Evolutionary conservation across 2,888 invertebrate species (phyloP).

Genomic region (Meliscaeva auricollis): DNA sequence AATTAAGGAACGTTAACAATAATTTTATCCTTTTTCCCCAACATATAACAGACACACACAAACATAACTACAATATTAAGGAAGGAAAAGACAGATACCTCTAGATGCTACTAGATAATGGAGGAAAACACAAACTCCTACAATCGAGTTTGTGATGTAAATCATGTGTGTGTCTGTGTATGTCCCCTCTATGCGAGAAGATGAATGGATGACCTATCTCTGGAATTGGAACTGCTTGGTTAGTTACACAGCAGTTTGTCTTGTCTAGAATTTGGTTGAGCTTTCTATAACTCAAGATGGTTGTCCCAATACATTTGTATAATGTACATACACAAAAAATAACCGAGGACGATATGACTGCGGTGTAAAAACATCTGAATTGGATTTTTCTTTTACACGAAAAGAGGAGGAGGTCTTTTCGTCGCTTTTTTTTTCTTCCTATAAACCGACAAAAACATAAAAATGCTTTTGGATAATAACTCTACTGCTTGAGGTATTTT

Average conservation of each 20-base stretch:
- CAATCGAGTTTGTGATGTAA: constrained; percentile 49
- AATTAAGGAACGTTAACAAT: constrained; percentile 76
- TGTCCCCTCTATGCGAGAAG: constrained; percentile 23
- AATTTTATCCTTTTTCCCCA: constrained; percentile 65
- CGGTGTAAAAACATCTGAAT: constrained; percentile 35
- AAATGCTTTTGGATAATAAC: constrained; percentile 27
- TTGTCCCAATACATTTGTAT: not conserved
- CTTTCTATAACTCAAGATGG: constrained; percentile 38
- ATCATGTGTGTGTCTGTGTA: constrained; percentile 48
- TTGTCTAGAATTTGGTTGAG: constrained; percentile 48
- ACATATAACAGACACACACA: constrained; percentile 3
- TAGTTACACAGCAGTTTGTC: constrained; percentile 66
- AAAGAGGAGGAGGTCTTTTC: constrained; percentile 5
- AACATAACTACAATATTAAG: not conserved
- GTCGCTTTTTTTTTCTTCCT: not conserved
- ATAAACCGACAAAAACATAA: constrained; percentile 3
- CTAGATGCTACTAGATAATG: not conserved
- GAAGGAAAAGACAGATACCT: not conserved
- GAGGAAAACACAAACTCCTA: constrained; percentile 30
- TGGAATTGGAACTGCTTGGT: constrained; percentile 67
- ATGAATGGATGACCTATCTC: constrained; percentile 70
- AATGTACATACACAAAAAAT: not conserved
- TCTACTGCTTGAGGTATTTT: constrained; percentile 5
- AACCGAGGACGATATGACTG: constrained; percentile 20
- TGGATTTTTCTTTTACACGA: constrained; percentile 32